Conservation (phyloP, 2,113 vertebrate genomes). For the Hylia prasina region DNA sequence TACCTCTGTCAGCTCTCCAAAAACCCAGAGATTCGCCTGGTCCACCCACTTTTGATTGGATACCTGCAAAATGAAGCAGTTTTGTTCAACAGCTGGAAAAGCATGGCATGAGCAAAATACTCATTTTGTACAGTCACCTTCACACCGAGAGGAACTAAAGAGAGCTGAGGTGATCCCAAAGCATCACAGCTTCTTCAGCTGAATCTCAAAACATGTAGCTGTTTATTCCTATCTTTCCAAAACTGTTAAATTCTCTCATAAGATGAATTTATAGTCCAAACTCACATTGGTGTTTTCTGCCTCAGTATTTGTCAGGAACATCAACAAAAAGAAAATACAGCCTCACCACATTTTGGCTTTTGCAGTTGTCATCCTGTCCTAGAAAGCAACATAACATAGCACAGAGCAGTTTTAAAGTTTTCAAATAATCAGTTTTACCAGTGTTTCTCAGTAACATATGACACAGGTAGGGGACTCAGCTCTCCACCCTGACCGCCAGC, state of each 20-base stretch:
- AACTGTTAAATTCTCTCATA: fast-evolving
- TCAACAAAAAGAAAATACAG: background rate
- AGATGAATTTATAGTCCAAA: background rate
- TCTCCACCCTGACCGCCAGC: background rate
- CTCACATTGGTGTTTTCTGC: fast-evolving
- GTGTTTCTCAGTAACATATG: background rate
- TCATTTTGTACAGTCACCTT: background rate
- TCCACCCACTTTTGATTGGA: background rate
- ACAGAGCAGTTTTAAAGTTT: background rate
- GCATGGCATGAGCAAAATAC: background rate
- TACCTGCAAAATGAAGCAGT: background rate
- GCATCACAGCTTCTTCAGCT: background rate
- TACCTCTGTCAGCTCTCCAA: background rate
- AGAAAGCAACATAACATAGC: background rate
- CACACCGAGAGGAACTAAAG: background rate
- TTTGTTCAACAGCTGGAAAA: background rate
- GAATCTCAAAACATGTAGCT: background rate
- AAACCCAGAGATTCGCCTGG: background rate
- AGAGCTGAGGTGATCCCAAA: background rate
- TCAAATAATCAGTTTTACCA: background rate
- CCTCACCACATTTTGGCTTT: background rate
- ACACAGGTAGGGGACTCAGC: background rate
- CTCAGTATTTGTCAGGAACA: background rate
- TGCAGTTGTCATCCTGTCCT: background rate
- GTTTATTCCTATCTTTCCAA: background rate